Base-by-base conservation (phyloP, 2,797 vertebrate genomes). In the Urosaurus nigricauda region DNA sequence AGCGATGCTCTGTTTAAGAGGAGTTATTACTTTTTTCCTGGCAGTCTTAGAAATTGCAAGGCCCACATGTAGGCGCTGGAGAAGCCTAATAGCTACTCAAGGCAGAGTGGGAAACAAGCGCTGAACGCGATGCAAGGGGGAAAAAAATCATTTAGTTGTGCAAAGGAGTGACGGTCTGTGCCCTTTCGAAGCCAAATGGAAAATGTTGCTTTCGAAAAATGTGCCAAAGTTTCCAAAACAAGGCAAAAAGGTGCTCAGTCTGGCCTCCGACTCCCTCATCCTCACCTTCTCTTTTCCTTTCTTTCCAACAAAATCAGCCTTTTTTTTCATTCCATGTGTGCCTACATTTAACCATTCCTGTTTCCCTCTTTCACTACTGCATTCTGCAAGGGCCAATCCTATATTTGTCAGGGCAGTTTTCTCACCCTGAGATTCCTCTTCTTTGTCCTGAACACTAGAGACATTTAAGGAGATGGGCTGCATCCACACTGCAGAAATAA, bases 1-100 rank as follows among this genome's bases (percentile, higher is more conserved):
- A 82, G 84, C 87, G 80, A 90, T 94, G 89, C 91, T 88, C 88
- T 94, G 84, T 91, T 95, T 77, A 94, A 93, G 90, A 90, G 79
- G 56, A 94, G 87, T 92, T 93, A 91, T 93, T 90, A 91, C 85
- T 92, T 94, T 94, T 95, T 95, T 95, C 94, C 95, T 95, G 95
- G 94, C 93, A 93, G 91, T 58, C 84, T 70, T 83, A 92, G 90
- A 65, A 89, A 85, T 81, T 88, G 81, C 92, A 91, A 53, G 95
- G 87, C 89, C 91, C 88, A 83, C 60, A 88, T 70, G 92, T 90
- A 79, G 92, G 88, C 92, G 71, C 83, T 91, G 90, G 91, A 92
- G 91, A 92, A 93, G 83, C 75, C 90, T 91, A 90, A 89, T 17
- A 88, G 89, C 84, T 91, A 78, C 92, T 91, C 90, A 86, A 89